Percentiles rank a stretch among this genome's conserved stretches.
phyloP scores from a whole-genome alignment of 2,797 vertebrate genomes.

The Manis pentadactyla region DNA sequence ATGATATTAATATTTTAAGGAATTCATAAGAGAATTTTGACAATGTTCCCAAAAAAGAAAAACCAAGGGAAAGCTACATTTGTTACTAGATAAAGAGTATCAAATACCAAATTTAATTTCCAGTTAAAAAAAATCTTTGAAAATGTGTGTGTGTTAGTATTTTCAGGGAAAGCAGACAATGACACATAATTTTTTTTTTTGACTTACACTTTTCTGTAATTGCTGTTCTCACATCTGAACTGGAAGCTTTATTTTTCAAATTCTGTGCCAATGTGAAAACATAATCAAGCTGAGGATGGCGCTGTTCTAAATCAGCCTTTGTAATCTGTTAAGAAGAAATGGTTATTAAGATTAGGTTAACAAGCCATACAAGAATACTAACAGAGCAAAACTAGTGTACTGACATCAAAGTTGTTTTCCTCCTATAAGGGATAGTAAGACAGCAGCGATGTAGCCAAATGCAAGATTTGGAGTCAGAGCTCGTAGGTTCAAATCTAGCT shows the following conservation, averaged over 20 bases:
- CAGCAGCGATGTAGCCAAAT: fast-evolving
- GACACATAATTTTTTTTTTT: neutral
- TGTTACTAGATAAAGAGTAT: neutral
- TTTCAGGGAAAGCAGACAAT: neutral
- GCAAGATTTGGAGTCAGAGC: neutral
- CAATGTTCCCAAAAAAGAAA: neutral
- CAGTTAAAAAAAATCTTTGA: neutral
- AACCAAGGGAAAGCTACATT: neutral
- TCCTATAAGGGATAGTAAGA: fast-evolving
- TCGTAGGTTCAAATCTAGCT: neutral
- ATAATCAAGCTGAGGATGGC: conserved; percentile 94
- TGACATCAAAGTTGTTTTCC: neutral
- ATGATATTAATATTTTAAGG: neutral
- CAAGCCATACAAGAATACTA: fast-evolving
- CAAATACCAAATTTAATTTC: neutral
- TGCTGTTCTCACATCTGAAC: conserved; percentile 94
- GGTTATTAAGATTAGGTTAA: neutral
- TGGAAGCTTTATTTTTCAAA: conserved; percentile 98
- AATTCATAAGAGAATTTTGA: neutral
- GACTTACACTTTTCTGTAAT: conserved; percentile 96
- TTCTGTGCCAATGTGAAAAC: conserved; percentile 98
- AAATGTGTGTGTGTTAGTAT: neutral
- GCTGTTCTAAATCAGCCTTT: conserved; percentile 95
- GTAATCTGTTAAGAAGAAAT: conserved; percentile 90
- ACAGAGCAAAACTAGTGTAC: neutral